Evolutionary conservation across 2,113 vertebrate genomes (phyloP).

Genomic region (Tetrax tetrax): DNA sequence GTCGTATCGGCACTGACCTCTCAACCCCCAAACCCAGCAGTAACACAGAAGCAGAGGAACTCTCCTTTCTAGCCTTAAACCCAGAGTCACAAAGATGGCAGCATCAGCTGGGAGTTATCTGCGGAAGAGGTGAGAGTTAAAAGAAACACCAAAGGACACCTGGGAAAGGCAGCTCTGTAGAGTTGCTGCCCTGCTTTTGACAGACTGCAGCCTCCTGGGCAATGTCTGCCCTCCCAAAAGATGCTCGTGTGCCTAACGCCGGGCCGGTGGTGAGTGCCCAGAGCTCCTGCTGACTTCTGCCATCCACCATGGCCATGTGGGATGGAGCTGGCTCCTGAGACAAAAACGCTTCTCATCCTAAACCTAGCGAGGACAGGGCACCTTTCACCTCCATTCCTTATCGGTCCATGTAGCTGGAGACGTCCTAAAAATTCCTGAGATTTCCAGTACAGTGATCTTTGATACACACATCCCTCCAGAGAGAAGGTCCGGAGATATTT

Average conservation of each 20-base stretch:
- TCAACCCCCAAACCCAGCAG: not conserved
- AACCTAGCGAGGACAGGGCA: not conserved
- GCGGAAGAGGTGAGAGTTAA: not conserved
- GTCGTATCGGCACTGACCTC: not conserved
- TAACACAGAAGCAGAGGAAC: not conserved
- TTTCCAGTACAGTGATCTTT: not conserved
- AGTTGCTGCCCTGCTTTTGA: not conserved
- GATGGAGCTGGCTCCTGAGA: not conserved
- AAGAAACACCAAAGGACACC: not conserved
- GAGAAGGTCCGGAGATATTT: not conserved
- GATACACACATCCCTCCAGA: not conserved
- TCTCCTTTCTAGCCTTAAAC: not conserved
- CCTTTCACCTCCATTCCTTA: not conserved
- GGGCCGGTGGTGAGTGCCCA: not conserved
- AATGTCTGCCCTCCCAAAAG: not conserved
- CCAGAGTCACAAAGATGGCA: not conserved
- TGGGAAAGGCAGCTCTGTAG: not conserved
- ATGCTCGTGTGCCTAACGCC: not conserved
- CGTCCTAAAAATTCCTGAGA: not conserved
- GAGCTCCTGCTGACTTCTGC: not conserved
- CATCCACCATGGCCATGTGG: not conserved
- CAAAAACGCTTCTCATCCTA: not conserved
- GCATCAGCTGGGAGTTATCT: not conserved
- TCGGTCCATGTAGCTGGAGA: not conserved
- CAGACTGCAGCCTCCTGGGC: not conserved